Conservation (phyloP, 2,113 vertebrate species). For the Rhabdornis inornatus region DNA sequence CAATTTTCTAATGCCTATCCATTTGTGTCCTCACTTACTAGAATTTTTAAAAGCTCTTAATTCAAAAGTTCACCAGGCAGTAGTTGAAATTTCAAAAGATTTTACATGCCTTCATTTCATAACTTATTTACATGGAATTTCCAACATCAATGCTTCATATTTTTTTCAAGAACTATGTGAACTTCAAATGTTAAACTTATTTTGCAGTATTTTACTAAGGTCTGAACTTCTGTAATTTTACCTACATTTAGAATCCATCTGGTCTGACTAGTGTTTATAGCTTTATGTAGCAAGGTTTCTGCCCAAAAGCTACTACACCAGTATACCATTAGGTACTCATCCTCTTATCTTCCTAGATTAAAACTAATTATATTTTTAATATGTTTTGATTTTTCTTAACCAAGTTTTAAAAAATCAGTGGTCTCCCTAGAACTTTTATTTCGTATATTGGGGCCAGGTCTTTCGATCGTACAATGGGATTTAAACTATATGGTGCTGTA, state of each 20-base stretch:
- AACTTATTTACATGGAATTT: not conserved
- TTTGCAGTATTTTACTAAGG: not conserved
- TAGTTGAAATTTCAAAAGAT: not conserved
- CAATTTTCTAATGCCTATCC: not conserved
- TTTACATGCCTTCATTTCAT: not conserved
- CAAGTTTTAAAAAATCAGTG: not conserved
- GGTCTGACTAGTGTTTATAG: not conserved
- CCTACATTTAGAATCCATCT: not conserved
- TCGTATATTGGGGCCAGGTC: not conserved
- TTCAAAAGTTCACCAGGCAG: not conserved
- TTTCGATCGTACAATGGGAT: not conserved
- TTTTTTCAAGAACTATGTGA: not conserved
- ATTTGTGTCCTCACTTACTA: not conserved
- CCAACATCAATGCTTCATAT: not conserved
- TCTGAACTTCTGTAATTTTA: not conserved
- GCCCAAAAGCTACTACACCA: not conserved
- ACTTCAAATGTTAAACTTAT: not conserved
- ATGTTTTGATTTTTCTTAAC: not conserved
- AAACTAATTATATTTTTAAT: not conserved
- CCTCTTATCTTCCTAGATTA: not conserved
- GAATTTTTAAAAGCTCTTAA: not conserved
- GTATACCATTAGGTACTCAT: not conserved
- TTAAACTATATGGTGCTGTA: not conserved
- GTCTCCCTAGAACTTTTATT: not conserved
- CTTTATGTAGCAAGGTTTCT: not conserved